Evolutionary conservation across 2,888 invertebrate species (phyloP), one percentile per base, ranked within the genome.

Genomic region (Hypsopygia costalis): DNA sequence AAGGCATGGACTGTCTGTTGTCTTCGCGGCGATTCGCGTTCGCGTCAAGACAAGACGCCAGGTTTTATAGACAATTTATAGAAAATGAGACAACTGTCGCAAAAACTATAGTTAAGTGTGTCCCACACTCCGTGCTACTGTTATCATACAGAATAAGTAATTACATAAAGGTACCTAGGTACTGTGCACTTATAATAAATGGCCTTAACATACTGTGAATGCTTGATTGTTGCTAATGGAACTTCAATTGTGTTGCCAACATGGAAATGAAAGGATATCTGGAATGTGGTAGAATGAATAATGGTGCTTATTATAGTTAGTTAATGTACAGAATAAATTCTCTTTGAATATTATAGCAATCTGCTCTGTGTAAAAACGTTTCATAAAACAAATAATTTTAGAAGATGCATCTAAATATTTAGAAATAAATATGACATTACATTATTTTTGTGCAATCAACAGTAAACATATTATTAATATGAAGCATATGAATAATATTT

Each of bases 311-410:
- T 67, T 69, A 82, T 83, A 86, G 83, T 81, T 87, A 87, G 86
- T 77, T 72, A 66, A 74, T 88, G 88, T 88, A 88, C 86, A 87
- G 87, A 88, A 87, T 86, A 81, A 88, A 88, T 87, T 85, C 56
- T 74, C 72, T 69, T 74, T 72, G 68, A 55, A 74, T 82, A 82
- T 81, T 80, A 81, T 74, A 62, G 62, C 62, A n/a, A n/a, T 62
- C 68, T 72, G 52, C 70, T 69, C 66, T 69, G 57, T 70, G 64
- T 62, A 47, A 44, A 49, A 51, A 43, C 34, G 40, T 40, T 48
- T 41, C 43, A 42, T 41, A 50, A 30, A 11, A 41, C 20, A 43
- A 20, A 8, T 34, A 32, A 31, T 25, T 32, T 11, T 25, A 25
- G 11, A 10, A 3, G 10, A 31, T 16, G 4, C 16, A 16, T 4